Conservation (phyloP, 2,113 vertebrate species). For the Equus przewalskii region DNA sequence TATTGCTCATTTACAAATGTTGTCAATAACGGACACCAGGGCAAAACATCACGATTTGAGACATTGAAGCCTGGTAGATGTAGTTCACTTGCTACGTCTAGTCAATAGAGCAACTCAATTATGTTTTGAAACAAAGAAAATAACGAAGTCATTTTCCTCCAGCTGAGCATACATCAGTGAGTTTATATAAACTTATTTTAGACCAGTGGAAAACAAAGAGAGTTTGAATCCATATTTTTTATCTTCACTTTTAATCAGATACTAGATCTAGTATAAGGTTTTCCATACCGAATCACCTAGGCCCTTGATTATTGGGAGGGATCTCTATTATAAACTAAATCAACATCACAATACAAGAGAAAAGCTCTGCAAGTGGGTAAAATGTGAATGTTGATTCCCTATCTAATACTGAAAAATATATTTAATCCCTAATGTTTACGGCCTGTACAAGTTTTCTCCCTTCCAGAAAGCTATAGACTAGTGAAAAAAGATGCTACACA, state of each 20-base stretch:
- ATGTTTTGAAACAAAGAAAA: slow-evolving; percentile 45
- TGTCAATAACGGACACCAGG: not conserved
- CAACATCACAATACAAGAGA: not conserved
- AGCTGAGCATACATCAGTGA: slow-evolving; percentile 37
- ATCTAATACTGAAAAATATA: not conserved
- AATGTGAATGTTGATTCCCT: not conserved
- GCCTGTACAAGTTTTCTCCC: not conserved
- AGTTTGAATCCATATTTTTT: not conserved
- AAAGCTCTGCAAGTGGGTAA: not conserved
- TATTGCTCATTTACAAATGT: not conserved
- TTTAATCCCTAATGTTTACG: not conserved
- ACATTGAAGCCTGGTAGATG: not conserved
- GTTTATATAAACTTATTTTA: not conserved
- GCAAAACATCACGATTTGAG: not conserved
- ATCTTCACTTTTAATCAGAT: not conserved
- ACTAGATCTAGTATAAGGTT: not conserved
- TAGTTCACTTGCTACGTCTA: not conserved
- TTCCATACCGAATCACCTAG: not conserved
- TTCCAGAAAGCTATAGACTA: not conserved
- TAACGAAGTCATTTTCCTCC: not conserved
- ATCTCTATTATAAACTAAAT: not conserved
- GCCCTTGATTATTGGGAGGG: not conserved
- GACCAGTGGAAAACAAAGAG: not conserved
- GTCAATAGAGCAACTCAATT: not conserved
- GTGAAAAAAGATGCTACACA: not conserved